Evolutionary conservation across 2,888 invertebrate genomes (phyloP).

Genomic region (Caenorhabditis sp.): DNA sequence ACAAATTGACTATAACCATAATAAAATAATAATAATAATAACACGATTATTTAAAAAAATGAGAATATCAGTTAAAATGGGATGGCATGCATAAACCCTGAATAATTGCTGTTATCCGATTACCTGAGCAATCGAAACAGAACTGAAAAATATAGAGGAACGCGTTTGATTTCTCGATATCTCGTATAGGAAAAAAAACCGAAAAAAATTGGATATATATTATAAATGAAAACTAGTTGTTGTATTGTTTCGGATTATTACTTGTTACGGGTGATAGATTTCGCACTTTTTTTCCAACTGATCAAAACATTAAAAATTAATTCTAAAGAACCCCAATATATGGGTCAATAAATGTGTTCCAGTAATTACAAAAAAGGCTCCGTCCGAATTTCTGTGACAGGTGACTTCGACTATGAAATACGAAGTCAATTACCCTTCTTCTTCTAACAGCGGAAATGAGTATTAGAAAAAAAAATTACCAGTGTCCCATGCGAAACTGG

Average conservation of each 20-base stretch:
- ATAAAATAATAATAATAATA: neutral
- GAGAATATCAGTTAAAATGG: neutral
- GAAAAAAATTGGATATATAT: neutral
- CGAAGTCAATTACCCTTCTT: too few relatives aligned
- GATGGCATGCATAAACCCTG: constrained; percentile 52
- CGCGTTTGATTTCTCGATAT: neutral
- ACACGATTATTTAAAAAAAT: neutral
- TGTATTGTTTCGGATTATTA: constrained; percentile 27
- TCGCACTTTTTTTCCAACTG: constrained; percentile 21
- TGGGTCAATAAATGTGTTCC: too few relatives aligned
- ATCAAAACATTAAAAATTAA: neutral
- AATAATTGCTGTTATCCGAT: constrained; percentile 57
- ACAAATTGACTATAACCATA: neutral
- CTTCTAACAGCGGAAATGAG: too few relatives aligned
- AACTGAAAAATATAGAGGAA: neutral
- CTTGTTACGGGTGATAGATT: constrained; percentile 25
- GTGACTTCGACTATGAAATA: too few relatives aligned
- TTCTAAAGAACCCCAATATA: too few relatives aligned
- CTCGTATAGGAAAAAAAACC: neutral
- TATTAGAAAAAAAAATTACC: too few relatives aligned
- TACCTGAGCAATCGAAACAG: constrained; percentile 18
- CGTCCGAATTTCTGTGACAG: too few relatives aligned
- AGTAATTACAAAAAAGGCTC: too few relatives aligned
- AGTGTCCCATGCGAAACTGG: too few relatives aligned
- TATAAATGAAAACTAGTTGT: neutral